These are phyloP conservation scores for Dipus sagitta DNA, from an alignment of 2,797 vertebrate genomes.

Conservation along the genomic window DNA sequence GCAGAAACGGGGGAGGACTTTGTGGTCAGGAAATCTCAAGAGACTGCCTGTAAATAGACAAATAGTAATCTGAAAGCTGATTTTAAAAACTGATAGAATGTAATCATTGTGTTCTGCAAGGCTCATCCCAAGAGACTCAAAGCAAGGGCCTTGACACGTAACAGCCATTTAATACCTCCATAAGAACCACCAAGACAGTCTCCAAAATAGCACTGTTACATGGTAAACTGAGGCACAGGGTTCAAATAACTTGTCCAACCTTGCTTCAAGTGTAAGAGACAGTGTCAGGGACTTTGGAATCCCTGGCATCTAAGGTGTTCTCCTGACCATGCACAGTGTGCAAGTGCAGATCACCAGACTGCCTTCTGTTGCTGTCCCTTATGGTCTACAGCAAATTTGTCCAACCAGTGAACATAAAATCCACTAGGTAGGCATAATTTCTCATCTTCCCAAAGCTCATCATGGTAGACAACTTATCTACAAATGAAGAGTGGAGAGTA, in stretches of 20 bases:
- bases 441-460: background rate
- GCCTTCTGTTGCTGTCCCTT: accelerated
- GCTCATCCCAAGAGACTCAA: background rate
- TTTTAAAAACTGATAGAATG: background rate
- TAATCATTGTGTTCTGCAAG: background rate
- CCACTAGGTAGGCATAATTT: background rate
- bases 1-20: background rate
- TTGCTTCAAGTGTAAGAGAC: background rate
- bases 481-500: background rate
- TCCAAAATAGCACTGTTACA: background rate
- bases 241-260: background rate
- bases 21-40: background rate
- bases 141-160: accelerated
- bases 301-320: background rate
- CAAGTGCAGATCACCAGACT: background rate
- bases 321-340: accelerated
- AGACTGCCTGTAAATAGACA: accelerated
- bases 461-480: background rate
- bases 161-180: background rate
- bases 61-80: background rate
- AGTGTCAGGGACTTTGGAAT: background rate
- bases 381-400: background rate
- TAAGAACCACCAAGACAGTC: accelerated
- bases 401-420: background rate
- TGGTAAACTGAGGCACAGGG: background rate